phyloP scores from a whole-genome alignment of 2,888 invertebrate genomes.

The Drepanosiphum platanoidis region DNA sequence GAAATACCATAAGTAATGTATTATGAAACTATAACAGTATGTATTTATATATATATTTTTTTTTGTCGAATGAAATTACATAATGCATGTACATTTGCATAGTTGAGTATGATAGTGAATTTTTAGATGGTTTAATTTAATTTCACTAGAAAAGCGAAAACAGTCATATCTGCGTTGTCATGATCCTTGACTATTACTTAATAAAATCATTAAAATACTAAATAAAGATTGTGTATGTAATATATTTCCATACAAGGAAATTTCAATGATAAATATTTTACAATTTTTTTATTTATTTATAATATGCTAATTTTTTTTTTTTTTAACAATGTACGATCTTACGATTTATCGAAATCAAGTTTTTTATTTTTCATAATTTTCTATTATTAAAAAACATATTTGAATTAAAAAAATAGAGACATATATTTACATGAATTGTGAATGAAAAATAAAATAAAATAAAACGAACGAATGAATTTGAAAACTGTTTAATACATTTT shows the following conservation, averaged over 20 bases:
- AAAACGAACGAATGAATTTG: no score
- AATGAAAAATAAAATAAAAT: neutral
- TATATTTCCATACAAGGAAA: neutral
- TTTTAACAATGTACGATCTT: neutral
- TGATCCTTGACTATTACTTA: constrained; percentile 1
- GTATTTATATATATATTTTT: neutral
- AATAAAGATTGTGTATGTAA: neutral
- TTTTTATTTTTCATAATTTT: neutral
- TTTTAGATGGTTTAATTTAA: neutral
- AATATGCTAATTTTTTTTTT: neutral
- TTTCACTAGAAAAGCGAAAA: neutral
- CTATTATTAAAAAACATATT: neutral
- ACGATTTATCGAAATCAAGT: neutral
- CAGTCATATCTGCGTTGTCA: neutral
- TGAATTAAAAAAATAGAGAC: neutral
- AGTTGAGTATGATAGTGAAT: neutral
- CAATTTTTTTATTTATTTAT: neutral
- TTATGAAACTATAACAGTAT: no score
- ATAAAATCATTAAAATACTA: neutral
- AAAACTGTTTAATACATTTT: neutral
- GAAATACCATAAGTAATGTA: neutral
- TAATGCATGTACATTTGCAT: neutral
- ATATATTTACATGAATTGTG: neutral
- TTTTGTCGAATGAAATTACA: neutral
- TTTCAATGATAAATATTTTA: neutral